These are phyloP conservation scores for Cossypha niveicapilla DNA, from an alignment of 2,797 vertebrate species.

Conservation along the genomic window DNA sequence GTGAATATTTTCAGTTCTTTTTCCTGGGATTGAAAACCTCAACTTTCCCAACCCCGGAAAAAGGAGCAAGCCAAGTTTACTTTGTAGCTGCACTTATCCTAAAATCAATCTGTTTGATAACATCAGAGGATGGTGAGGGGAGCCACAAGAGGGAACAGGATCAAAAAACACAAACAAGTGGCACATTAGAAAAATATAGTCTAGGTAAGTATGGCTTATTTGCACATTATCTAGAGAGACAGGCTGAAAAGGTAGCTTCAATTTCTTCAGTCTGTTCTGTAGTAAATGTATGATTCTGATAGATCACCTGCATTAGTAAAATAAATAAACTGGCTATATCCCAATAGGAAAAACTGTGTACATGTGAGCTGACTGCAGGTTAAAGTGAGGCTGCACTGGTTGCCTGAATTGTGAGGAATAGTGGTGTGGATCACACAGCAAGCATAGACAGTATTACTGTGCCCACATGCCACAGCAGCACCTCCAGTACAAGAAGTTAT, in stretches of 20 bases:
- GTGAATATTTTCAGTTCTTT: neutral
- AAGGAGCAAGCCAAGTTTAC: neutral
- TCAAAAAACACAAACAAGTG: neutral
- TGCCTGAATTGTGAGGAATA: neutral
- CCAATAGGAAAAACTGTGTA: neutral
- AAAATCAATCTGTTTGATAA: neutral
- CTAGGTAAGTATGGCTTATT: neutral
- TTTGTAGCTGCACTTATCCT: slow-evolving; percentile 1
- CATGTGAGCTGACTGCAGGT: neutral
- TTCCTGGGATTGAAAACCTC: neutral
- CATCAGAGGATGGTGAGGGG: neutral
- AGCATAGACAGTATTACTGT: fast-evolving
- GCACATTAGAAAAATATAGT: neutral
- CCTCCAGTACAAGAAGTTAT: neutral
- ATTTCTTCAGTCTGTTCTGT: neutral
- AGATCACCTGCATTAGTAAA: neutral
- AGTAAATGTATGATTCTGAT: neutral
- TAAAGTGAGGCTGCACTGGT: neutral
- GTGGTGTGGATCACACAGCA: neutral
- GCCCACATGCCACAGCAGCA: neutral
- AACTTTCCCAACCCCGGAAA: neutral
- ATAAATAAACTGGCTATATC: neutral
- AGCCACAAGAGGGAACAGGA: neutral
- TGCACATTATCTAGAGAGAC: neutral
- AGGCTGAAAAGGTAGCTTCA: neutral